Conservation (phyloP, 1,140 invertebrate species). For the Rhysida immarginata region DNA sequence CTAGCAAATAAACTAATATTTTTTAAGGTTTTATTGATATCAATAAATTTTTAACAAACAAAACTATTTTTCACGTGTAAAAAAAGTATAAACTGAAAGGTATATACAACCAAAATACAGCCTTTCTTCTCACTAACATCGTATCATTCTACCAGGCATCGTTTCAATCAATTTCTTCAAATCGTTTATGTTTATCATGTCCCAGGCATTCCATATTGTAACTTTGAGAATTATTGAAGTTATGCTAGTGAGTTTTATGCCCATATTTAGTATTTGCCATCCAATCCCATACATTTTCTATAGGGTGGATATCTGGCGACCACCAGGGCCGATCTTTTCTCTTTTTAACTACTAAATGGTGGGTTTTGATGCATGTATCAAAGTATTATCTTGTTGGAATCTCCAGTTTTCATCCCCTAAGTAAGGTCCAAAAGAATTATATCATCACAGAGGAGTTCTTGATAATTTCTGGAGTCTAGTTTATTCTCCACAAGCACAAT, state of each 20-base stretch:
- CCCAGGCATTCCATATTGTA: neutral
- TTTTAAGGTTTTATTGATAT: no score
- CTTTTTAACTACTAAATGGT: neutral
- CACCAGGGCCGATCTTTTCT: neutral
- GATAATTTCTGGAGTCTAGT: neutral
- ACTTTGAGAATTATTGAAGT: neutral
- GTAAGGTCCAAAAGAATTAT: neutral
- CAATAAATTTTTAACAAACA: no score
- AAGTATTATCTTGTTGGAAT: neutral
- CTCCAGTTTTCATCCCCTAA: neutral
- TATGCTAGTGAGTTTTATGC: neutral
- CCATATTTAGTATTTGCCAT: neutral
- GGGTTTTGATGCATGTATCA: neutral
- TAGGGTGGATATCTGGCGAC: neutral
- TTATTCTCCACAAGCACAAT: neutral
- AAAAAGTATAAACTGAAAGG: neutral
- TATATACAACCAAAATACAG: neutral
- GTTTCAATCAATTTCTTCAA: neutral
- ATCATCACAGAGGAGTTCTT: neutral
- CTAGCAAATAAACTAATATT: no score
- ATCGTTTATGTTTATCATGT: neutral
- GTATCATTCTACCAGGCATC: neutral
- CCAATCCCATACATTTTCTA: neutral
- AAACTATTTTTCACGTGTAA: neutral
- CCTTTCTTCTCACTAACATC: neutral